Percentiles rank a stretch among this genome's conserved stretches.
phyloP scores from a whole-genome alignment of 2,113 vertebrate species.

The Thalassoma bifasciatum region DNA sequence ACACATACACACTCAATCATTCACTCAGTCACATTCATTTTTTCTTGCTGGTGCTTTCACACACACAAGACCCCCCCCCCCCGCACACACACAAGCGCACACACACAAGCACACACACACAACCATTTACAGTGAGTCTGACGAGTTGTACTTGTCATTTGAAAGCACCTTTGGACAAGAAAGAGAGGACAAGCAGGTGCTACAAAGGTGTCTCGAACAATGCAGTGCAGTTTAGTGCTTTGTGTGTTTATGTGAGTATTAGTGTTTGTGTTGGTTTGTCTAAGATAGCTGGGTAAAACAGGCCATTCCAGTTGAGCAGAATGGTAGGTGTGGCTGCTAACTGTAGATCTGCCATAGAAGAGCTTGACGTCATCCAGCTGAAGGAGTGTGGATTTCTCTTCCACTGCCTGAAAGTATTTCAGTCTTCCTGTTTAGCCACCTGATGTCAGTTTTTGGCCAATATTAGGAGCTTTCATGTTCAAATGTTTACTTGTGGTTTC shows the following conservation, averaged over 20 bases:
- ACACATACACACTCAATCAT: slow-evolving; percentile 27
- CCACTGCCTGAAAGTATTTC: neutral
- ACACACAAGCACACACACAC: neutral
- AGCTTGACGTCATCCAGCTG: slow-evolving; percentile 71
- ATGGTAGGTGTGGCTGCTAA: slow-evolving; percentile 72
- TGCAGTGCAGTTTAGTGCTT: slow-evolving; percentile 22
- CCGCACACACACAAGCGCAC: slow-evolving; percentile 10
- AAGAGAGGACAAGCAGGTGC: slow-evolving; percentile 17
- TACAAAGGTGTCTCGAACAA: slow-evolving; percentile 35
- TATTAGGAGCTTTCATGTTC: neutral
- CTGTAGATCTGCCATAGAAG: slow-evolving; percentile 61
- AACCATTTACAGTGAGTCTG: neutral
- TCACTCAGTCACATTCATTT: slow-evolving; percentile 33
- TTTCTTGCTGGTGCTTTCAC: slow-evolving; percentile 8
- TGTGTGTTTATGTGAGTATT: slow-evolving; percentile 21
- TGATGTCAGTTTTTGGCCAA: neutral
- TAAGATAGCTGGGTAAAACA: slow-evolving; percentile 61
- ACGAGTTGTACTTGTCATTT: slow-evolving; percentile 1
- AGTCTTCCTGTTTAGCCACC: neutral
- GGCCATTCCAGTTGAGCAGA: slow-evolving; percentile 79
- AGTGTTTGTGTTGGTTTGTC: slow-evolving; percentile 40
- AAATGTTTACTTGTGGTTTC: neutral
- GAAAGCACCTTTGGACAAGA: neutral
- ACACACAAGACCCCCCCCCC: slow-evolving; percentile 1
- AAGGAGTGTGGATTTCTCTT: slow-evolving; percentile 50